Evolutionary conservation across 2,113 vertebrate genomes (phyloP).

Genomic region (Gallinago media): DNA sequence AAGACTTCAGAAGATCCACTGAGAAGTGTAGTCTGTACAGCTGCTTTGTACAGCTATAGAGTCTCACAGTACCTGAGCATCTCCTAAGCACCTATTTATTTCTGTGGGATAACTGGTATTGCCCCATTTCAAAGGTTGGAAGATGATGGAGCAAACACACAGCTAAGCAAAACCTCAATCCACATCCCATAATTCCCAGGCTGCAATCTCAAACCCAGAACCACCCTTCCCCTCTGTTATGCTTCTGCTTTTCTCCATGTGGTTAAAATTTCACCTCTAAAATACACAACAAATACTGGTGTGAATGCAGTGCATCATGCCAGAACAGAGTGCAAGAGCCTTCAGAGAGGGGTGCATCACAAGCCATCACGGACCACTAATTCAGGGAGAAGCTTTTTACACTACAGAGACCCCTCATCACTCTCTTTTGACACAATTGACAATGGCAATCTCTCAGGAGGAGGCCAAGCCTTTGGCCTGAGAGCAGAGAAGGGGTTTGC

Average conservation of each 20-base stretch:
- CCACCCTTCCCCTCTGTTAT: rapidly evolving
- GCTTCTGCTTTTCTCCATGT: not conserved
- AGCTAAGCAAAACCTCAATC: not conserved
- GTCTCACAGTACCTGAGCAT: not conserved
- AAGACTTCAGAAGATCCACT: not conserved
- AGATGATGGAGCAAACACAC: not conserved
- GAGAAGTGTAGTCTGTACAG: not conserved
- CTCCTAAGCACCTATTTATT: not conserved
- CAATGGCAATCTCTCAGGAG: not conserved
- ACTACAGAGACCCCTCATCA: not conserved
- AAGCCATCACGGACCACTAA: not conserved
- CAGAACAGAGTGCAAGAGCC: not conserved
- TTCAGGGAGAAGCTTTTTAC: not conserved
- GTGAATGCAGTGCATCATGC: not conserved
- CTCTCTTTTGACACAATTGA: not conserved
- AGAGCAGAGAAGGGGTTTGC: not conserved
- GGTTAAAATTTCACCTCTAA: not conserved
- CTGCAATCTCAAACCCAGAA: not conserved
- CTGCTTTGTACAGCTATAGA: not conserved
- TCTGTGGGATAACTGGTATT: not conserved
- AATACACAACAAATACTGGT: not conserved
- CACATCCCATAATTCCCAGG: not conserved
- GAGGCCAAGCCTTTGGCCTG: not conserved
- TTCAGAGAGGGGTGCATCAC: not conserved
- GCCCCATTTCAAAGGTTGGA: not conserved